phyloP scores from a whole-genome alignment of 2,797 vertebrate genomes.

The Falco naumanni region DNA sequence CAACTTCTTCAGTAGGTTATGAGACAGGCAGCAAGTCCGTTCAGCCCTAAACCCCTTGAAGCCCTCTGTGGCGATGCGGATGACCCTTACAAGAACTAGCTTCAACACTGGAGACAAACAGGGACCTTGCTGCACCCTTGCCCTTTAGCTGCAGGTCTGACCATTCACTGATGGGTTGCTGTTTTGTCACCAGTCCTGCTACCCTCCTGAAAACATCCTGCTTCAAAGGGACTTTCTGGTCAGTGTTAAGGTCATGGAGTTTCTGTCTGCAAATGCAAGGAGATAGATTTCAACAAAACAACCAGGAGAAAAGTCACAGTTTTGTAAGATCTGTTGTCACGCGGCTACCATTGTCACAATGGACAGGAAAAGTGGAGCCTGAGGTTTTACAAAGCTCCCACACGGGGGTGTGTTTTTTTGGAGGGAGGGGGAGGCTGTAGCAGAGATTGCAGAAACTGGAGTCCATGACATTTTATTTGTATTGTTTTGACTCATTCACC shows the following conservation, averaged over 20 bases:
- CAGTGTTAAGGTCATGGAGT: neutral
- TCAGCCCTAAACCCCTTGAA: neutral
- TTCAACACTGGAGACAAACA: neutral
- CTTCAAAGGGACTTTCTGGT: neutral
- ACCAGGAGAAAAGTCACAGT: neutral
- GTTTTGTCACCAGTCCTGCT: neutral
- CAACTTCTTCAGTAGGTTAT: neutral
- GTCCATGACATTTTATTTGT: neutral
- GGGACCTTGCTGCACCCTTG: neutral
- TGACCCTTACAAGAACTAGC: neutral
- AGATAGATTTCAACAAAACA: neutral
- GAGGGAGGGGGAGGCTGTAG: neutral
- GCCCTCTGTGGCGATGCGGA: neutral
- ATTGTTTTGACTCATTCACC: conserved; percentile 16
- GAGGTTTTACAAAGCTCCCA: conserved; percentile 33
- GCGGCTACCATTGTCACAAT: neutral
- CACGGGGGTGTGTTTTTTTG: neutral
- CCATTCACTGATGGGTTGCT: accelerated
- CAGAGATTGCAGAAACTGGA: conserved; percentile 1
- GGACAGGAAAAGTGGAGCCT: neutral
- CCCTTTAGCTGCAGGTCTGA: neutral
- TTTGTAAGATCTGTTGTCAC: neutral
- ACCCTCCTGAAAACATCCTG: neutral
- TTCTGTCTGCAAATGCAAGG: neutral
- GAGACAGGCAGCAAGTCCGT: neutral